Percentiles rank a stretch among this genome's conserved stretches.
phyloP scores from a whole-genome alignment of 2,113 vertebrate genomes.

The Ibidorhyncha struthersii region DNA sequence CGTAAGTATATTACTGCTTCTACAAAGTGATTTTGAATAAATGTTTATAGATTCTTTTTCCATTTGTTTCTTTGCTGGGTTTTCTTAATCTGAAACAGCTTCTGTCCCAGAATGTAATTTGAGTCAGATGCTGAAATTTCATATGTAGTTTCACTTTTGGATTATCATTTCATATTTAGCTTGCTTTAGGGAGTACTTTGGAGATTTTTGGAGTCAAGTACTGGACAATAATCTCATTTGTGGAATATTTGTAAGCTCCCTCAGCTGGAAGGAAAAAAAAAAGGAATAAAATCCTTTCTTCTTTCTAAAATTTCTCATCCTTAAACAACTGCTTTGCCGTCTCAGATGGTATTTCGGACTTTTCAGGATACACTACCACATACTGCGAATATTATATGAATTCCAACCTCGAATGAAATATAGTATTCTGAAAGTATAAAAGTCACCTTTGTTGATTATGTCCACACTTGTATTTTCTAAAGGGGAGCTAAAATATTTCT shows the following conservation, averaged over 20 bases:
- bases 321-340: background rate
- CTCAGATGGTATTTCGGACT: constrained; percentile 7
- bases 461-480: constrained; percentile 22
- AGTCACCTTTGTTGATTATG: background rate
- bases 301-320: background rate
- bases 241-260: background rate
- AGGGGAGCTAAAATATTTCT: background rate
- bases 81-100: background rate
- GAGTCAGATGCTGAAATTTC: background rate
- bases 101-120: background rate
- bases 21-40: background rate
- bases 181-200: background rate
- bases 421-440: constrained; percentile 17
- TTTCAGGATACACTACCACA: background rate
- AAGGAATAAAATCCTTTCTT: background rate
- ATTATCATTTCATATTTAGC: background rate
- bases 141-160: background rate
- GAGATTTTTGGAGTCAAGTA: background rate
- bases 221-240: background rate
- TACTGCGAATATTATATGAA: constrained; percentile 45
- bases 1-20: background rate
- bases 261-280: background rate
- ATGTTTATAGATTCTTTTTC: background rate
- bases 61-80: background rate
- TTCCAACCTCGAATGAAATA: constrained; percentile 29